phyloP scores from a whole-genome alignment of 2,797 vertebrate species.

The Odontamblyopus rebecca region DNA sequence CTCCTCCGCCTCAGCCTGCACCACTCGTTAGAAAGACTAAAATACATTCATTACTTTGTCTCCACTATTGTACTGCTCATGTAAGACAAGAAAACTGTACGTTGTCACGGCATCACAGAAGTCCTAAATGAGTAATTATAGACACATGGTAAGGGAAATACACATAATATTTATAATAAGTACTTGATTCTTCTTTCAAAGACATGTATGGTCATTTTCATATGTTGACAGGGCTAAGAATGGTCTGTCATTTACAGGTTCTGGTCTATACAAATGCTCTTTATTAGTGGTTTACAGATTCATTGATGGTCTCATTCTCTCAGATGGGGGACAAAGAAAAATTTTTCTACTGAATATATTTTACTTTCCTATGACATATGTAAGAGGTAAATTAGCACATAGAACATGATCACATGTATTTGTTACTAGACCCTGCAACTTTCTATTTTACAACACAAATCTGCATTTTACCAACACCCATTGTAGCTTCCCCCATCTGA shows the following conservation, averaged over 20 bases:
- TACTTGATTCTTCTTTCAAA: conserved; percentile 20
- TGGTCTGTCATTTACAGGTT: neutral
- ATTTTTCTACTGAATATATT: too few relatives aligned
- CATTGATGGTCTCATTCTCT: too few relatives aligned
- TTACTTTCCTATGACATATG: too few relatives aligned
- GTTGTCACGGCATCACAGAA: conserved; percentile 40
- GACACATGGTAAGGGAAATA: conserved; percentile 16
- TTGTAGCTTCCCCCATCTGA: too few relatives aligned
- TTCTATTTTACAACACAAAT: too few relatives aligned
- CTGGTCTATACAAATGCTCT: neutral
- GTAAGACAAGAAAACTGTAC: conserved; percentile 36
- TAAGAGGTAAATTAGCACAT: too few relatives aligned
- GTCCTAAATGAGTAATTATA: conserved; percentile 18
- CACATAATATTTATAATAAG: conserved; percentile 16
- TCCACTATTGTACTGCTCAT: conserved; percentile 30
- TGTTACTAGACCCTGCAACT: too few relatives aligned
- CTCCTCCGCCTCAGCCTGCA: conserved; percentile 8
- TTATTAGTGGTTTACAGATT: neutral
- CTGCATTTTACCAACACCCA: too few relatives aligned
- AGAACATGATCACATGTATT: too few relatives aligned
- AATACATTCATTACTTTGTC: conserved; percentile 48
- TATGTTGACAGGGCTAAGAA: neutral
- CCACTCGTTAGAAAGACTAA: conserved; percentile 28
- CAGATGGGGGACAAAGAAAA: too few relatives aligned
- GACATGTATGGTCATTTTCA: neutral